Conservation (phyloP, 2,797 vertebrate genomes). For the Mormyrops boulengeri region DNA sequence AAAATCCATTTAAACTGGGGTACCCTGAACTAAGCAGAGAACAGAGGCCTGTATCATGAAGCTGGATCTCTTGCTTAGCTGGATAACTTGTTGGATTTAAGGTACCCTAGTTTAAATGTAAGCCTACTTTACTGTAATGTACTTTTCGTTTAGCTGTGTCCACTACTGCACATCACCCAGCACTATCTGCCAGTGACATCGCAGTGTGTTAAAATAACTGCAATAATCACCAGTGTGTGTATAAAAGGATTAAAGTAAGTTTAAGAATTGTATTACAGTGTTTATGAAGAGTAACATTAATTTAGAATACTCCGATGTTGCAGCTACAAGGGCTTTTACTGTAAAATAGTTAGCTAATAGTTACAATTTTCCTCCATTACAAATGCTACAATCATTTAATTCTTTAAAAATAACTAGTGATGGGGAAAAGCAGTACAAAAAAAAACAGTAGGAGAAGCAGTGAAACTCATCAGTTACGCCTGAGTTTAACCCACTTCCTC, state of each 20-base stretch:
- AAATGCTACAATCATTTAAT: background rate
- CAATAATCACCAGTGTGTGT: background rate
- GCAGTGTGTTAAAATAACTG: background rate
- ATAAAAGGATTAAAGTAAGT: background rate
- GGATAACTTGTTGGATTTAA: background rate
- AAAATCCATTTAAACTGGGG: background rate
- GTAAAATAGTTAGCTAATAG: background rate
- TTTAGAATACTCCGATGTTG: background rate
- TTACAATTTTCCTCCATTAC: background rate
- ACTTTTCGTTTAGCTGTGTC: background rate
- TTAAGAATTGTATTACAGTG: background rate
- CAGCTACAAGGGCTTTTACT: background rate
- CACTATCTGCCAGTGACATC: background rate
- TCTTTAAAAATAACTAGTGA: background rate
- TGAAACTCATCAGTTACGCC: background rate
- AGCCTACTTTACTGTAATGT: background rate
- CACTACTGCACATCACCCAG: background rate
- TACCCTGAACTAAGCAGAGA: background rate
- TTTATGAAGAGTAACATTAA: background rate
- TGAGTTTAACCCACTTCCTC: background rate
- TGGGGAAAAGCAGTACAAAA: background rate
- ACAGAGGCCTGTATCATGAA: background rate
- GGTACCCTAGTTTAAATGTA: background rate
- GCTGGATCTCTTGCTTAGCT: background rate
- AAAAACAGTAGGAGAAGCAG: background rate